Evolutionary conservation across 1,140 invertebrate genomes (phyloP).

Genomic region (Heliconius hewitsoni): DNA sequence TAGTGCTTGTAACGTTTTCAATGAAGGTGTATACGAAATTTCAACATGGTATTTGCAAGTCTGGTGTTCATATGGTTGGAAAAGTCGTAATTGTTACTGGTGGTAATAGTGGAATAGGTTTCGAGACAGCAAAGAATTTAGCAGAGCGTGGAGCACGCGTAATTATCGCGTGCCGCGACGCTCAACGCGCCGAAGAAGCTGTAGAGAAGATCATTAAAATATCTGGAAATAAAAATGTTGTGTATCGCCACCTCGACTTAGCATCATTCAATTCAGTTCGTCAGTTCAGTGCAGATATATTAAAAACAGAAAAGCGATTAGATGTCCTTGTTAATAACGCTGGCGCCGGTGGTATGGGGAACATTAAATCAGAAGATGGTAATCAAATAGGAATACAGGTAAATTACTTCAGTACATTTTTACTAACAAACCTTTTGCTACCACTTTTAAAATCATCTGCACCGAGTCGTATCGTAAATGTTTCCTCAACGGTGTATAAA

Average conservation of each 20-base stretch:
- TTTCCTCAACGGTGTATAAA: conserved; percentile 89
- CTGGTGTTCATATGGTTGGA: conserved; percentile 38
- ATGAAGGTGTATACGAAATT: background rate
- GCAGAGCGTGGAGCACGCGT: conserved; percentile 44
- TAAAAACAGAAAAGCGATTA: conserved; percentile 85
- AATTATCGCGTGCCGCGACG: conserved; percentile 86
- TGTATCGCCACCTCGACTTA: conserved; percentile 86
- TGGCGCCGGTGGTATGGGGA: conserved; percentile 65
- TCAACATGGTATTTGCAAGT: conserved; percentile 38
- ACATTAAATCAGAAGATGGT: conserved; percentile 86
- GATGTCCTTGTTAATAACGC: conserved; percentile 90
- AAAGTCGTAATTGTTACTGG: conserved; percentile 47
- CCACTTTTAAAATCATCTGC: conserved; percentile 89
- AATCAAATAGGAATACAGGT: conserved; percentile 91
- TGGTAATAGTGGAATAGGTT: conserved; percentile 46
- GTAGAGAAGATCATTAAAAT: conserved; percentile 83
- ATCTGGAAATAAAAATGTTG: conserved; percentile 79
- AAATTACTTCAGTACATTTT: conserved; percentile 93
- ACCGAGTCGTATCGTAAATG: conserved; percentile 90
- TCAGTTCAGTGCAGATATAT: conserved; percentile 86
- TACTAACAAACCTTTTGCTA: conserved; percentile 86
- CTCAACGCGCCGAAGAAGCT: conserved; percentile 83
- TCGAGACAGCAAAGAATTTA: conserved; percentile 46
- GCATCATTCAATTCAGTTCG: conserved; percentile 87
- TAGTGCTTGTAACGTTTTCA: background rate